phyloP scores from a whole-genome alignment of 2,888 invertebrate genomes.

The Ophion costatus region DNA sequence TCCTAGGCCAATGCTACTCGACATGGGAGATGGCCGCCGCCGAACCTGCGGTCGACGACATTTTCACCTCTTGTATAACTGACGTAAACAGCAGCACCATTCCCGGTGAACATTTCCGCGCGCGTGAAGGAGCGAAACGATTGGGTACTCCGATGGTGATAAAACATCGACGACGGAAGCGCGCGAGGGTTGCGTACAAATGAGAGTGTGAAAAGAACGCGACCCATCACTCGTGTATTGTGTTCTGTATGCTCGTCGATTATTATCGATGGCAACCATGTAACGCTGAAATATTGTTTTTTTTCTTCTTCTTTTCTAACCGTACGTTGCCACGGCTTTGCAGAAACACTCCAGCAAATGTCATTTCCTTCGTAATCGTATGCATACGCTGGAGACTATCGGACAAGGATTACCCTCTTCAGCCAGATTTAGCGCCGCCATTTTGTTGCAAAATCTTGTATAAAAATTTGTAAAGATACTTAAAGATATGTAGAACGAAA shows the following conservation, averaged over 20 bases:
- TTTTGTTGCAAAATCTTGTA: no score
- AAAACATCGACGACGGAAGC: constrained; percentile 12
- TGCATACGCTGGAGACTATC: no score
- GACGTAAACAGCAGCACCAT: background rate
- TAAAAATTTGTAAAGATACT: no score
- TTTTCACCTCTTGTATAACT: background rate
- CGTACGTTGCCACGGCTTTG: background rate
- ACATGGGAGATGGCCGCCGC: no score
- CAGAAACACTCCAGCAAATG: background rate
- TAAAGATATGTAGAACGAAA: no score
- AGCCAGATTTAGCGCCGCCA: no score
- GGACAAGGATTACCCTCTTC: no score
- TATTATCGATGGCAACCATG: constrained; percentile 16
- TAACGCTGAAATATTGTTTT: constrained; percentile 27
- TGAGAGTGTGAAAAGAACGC: background rate
- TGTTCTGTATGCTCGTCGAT: background rate
- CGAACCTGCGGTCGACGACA: background rate
- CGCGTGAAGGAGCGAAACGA: constrained; percentile 29
- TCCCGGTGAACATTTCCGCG: constrained; percentile 44
- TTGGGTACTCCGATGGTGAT: constrained; percentile 4
- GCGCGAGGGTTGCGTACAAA: background rate
- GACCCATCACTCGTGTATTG: background rate
- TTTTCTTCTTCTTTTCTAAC: background rate
- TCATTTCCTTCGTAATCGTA: constrained; percentile 1
- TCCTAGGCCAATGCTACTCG: no score